A percentile compares a stretch with the other conserved stretches of the same genome.
These are phyloP conservation scores for Athene cunicularia DNA, from an alignment of 2,113 vertebrate species.

Conservation along the genomic window DNA sequence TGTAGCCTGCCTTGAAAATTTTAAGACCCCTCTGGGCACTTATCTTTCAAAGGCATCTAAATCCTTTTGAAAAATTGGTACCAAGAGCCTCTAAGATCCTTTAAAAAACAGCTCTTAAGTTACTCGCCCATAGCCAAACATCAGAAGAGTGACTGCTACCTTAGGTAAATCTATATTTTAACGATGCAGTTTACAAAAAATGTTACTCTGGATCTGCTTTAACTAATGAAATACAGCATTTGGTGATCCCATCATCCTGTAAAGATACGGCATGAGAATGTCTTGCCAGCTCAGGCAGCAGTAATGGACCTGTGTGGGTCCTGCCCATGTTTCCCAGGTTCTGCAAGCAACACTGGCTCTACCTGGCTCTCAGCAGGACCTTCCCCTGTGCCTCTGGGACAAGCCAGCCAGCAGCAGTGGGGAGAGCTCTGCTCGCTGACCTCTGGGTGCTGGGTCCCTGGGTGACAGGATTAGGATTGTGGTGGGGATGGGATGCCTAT, in stretches of 20 bases:
- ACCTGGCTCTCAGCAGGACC: not conserved
- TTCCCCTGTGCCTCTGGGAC: not conserved
- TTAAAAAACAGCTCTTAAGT: slow-evolving; percentile 44
- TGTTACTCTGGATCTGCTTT: not conserved
- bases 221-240: not conserved
- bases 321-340: not conserved
- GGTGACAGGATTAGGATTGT: no score
- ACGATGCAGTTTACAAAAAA: not conserved
- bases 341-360: not conserved
- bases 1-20: slow-evolving; percentile 57
- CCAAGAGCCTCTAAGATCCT: slow-evolving; percentile 43
- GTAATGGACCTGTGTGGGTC: not conserved
- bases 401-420: not conserved
- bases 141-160: not conserved
- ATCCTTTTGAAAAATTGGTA: slow-evolving; percentile 66
- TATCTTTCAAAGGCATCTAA: slow-evolving; percentile 63
- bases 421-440: not conserved
- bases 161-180: not conserved
- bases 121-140: slow-evolving; percentile 15
- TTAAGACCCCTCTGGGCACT: slow-evolving; percentile 66
- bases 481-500: not conserved
- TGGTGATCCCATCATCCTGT: not conserved
- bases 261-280: not conserved
- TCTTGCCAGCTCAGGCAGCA: not conserved
- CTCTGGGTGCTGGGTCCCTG: not conserved